These are phyloP conservation scores for Tachuris rubrigastra DNA, from an alignment of 2,113 vertebrate species.

Conservation along the genomic window DNA sequence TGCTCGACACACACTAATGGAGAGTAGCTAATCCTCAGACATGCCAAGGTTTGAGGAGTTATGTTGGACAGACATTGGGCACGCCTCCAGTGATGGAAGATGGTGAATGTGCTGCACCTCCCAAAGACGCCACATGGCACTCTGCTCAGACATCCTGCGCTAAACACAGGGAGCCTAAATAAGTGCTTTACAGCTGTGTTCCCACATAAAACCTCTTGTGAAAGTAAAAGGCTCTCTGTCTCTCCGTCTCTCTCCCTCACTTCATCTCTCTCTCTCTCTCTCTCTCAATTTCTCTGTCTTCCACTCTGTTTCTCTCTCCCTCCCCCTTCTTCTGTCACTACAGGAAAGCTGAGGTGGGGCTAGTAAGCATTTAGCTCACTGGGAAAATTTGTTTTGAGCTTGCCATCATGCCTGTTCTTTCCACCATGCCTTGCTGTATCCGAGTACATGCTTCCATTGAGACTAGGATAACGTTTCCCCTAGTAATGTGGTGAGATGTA, in stretches of 20 bases:
- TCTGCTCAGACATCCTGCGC: background rate
- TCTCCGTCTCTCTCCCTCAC: no score
- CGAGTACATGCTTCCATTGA: background rate
- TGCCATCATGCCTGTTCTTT: background rate
- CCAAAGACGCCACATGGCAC: background rate
- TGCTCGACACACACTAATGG: background rate
- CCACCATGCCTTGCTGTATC: accelerated
- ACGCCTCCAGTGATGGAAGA: background rate
- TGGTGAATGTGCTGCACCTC: background rate
- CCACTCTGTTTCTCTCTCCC: background rate
- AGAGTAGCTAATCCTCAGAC: background rate
- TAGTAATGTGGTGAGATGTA: background rate
- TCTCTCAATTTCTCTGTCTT: background rate
- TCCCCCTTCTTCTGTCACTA: background rate
- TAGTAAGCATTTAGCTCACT: background rate
- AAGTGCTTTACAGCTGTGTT: background rate
- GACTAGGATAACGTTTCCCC: background rate
- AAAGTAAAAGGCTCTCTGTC: background rate
- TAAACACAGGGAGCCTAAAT: background rate
- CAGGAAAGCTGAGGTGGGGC: background rate
- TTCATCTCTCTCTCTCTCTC: background rate
- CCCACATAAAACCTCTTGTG: background rate
- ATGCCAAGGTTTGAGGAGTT: background rate
- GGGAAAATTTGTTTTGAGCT: background rate
- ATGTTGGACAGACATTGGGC: background rate